These are phyloP conservation scores for Galemys pyrenaicus DNA, from an alignment of 2,113 vertebrate species.

Conservation along the genomic window DNA sequence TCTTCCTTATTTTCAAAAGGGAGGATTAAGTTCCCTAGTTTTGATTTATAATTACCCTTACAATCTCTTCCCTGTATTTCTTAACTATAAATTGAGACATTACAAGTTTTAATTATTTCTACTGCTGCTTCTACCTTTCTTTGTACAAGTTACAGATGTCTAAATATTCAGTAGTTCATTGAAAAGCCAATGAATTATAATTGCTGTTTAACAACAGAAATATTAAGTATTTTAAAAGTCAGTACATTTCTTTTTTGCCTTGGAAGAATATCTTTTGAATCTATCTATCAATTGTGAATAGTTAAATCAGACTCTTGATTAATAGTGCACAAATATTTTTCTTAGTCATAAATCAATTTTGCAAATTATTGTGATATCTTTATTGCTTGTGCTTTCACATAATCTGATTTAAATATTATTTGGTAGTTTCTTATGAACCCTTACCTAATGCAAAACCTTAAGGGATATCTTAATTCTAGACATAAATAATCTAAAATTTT, in stretches of 20 bases:
- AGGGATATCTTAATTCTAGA: neutral
- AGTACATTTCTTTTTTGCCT: neutral
- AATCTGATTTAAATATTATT: neutral
- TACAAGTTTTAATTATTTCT: no score
- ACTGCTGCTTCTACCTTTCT: no score
- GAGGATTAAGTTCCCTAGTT: no score
- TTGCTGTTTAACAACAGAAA: neutral
- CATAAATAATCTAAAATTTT: neutral
- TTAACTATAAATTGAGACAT: no score
- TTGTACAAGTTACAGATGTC: neutral
- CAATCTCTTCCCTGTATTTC: no score
- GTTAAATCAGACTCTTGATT: neutral
- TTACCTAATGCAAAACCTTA: neutral
- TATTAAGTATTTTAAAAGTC: neutral
- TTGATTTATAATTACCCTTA: no score
- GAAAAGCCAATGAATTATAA: neutral
- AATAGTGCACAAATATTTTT: neutral
- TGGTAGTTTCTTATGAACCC: neutral
- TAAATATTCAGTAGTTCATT: neutral
- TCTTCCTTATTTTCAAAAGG: no score
- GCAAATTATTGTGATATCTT: neutral
- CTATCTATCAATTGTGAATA: neutral
- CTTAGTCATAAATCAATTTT: neutral
- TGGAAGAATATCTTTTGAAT: neutral
- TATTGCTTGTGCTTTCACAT: constrained; percentile 12